Base-by-base conservation (phyloP, 2,888 invertebrate genomes). In the Leptura quadrifasciata region DNA sequence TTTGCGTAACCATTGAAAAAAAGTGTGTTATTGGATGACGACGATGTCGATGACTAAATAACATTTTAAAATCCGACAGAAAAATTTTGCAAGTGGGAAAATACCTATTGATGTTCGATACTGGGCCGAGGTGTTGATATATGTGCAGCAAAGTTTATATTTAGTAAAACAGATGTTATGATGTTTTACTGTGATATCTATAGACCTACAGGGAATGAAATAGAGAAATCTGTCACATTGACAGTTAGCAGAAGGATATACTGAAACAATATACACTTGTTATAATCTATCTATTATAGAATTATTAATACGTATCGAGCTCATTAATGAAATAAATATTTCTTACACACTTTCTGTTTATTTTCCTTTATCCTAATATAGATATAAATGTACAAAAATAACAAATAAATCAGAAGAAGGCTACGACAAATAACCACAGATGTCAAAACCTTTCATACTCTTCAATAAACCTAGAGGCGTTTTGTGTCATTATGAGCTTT, bases 291-390 rank as follows among this genome's bases (percentile, higher is more conserved):
- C 47, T 3, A 47, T n/a, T 47, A 47, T 15, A 47, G 47, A 47
- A 15, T 47, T 47, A 5, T 15, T 47, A 15, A 47, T n/a, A 31
- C 27, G 6, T 8, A 47, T n/a, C 47, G 47, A 47, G 5, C 3
- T 47, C n/a, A 47, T 47, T 47, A n/a, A 47, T 47, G n/a, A 47
- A n/a, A 47, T n/a, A 47, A 47, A 47, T 47, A n/a, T 47, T 47
- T n/a, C 47, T n/a, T n/a, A 3, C n/a, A 10, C 2, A 15, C n/a
- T 47, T 17, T 15, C n/a, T 47, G n/a, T n/a, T 17, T n/a, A 47
- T n/a, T 47, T 47, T 2, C 5, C 6, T n/a, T 47, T 15, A 39
- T 6, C 1, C 47, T n/a, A 47, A 47, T 47, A 47, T 47, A 47
- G 47, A 47, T 15, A 47, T 47, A n/a, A n/a, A 47, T 47, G n/a